Conservation (phyloP, 2,797 vertebrate genomes). For the Spinibarbus caldwelli region DNA sequence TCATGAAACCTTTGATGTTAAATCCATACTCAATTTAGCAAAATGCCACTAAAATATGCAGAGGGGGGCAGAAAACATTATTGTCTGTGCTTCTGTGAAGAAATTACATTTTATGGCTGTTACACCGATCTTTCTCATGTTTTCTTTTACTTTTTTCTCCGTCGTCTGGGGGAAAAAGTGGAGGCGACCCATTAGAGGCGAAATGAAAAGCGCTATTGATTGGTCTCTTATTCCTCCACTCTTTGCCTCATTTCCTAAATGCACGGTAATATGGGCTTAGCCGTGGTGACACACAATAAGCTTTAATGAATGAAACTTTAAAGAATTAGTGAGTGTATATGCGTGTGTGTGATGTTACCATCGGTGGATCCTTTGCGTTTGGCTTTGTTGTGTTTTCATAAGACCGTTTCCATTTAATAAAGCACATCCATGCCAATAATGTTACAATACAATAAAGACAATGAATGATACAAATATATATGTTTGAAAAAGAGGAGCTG, state of each 20-base stretch:
- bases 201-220: constrained; percentile 99
- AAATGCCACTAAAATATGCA: constrained; percentile 99
- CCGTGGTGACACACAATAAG: constrained; percentile 93
- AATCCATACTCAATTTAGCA: constrained; percentile 99
- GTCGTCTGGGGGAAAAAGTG: constrained; percentile 73
- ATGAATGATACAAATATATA: constrained; percentile 85
- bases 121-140: constrained; percentile 93
- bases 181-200: constrained; percentile 90
- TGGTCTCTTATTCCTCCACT: constrained; percentile 96
- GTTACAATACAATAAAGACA: constrained; percentile 88
- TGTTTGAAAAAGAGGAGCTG: constrained; percentile 80
- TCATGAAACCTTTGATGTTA: constrained; percentile 99
- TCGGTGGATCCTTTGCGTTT: constrained; percentile 84
- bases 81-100: constrained; percentile 94
- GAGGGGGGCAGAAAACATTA: constrained; percentile 89
- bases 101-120: constrained; percentile 97
- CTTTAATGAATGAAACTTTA: constrained; percentile 94
- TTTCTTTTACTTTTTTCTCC: constrained; percentile 74
- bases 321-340: constrained; percentile 92
- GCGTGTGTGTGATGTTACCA: constrained; percentile 88
- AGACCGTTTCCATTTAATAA: constrained; percentile 87
- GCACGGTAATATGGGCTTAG: constrained; percentile 95
- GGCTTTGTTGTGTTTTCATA: constrained; percentile 68
- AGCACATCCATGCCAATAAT: constrained; percentile 84
- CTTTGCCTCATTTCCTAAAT: constrained; percentile 97